Evolutionary conservation across 2,797 vertebrate genomes (phyloP).

Genomic region (Melanotaenia boesemani): DNA sequence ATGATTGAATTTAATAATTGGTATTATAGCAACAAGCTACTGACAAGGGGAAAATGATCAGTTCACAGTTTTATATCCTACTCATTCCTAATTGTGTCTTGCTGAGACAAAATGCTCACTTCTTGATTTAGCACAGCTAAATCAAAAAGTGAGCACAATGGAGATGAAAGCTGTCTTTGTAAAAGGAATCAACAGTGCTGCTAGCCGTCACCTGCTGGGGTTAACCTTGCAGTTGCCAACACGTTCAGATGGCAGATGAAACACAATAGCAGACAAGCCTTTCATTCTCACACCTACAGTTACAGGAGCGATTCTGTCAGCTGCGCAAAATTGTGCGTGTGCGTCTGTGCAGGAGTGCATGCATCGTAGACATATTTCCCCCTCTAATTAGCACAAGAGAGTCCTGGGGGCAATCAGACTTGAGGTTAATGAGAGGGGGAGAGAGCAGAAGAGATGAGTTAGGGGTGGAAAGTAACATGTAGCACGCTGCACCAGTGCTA

Average conservation of each 20-base stretch:
- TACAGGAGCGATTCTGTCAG: slow-evolving; percentile 73
- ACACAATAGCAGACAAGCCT: slow-evolving; percentile 75
- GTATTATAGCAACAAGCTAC: neutral
- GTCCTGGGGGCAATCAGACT: slow-evolving; percentile 83
- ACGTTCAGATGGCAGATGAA: slow-evolving; percentile 67
- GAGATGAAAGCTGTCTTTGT: slow-evolving; percentile 67
- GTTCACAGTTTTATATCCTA: slow-evolving; percentile 51
- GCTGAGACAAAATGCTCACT: slow-evolving; percentile 55
- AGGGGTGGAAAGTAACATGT: slow-evolving; percentile 58
- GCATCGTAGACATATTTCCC: slow-evolving; percentile 80
- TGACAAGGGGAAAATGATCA: slow-evolving; percentile 43
- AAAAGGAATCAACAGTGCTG: slow-evolving; percentile 69
- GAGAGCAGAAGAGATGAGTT: slow-evolving; percentile 58
- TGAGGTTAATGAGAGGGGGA: slow-evolving; percentile 83
- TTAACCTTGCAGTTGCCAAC: slow-evolving; percentile 73
- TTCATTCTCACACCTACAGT: slow-evolving; percentile 76
- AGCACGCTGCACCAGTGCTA: slow-evolving; percentile 53
- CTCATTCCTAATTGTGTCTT: slow-evolving; percentile 61
- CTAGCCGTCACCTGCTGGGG: slow-evolving; percentile 78
- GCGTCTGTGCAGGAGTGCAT: slow-evolving; percentile 61
- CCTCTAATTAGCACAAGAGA: slow-evolving; percentile 83
- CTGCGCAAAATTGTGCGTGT: slow-evolving; percentile 37
- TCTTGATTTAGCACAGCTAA: slow-evolving; percentile 53
- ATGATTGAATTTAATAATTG: slow-evolving; percentile 13
- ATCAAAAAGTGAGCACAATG: slow-evolving; percentile 48